phyloP scores from a whole-genome alignment of 53 echinoderm and acorn worm species.

The Holothuria scabra region DNA sequence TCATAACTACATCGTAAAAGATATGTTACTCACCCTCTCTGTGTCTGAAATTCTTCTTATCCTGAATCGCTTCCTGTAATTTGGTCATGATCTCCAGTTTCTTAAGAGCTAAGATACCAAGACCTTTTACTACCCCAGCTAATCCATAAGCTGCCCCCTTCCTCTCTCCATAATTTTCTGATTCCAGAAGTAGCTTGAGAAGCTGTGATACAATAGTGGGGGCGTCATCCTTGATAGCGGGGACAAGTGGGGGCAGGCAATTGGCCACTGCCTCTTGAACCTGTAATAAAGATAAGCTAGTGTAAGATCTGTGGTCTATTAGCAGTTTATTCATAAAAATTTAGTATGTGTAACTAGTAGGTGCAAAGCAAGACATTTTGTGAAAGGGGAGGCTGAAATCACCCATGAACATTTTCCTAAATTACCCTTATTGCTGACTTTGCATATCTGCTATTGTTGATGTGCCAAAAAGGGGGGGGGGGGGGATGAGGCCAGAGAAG shows the following conservation, averaged over 20 bases:
- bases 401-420: too few species aligned
- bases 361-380: too few species aligned
- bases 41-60: slow-evolving; percentile 93
- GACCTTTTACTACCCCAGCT: slow-evolving; percentile 94
- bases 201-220: slow-evolving; percentile 87
- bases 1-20: too few species aligned
- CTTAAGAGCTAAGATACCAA: slow-evolving; percentile 91
- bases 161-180: slow-evolving; percentile 95
- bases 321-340: too few species aligned
- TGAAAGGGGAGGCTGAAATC: too few species aligned
- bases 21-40: slow-evolving; percentile 77
- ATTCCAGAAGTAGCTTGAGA: slow-evolving; percentile 77
- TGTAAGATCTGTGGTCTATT: too few species aligned
- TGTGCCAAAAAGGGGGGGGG: too few species aligned
- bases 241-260: slow-evolving; percentile 94
- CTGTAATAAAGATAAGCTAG: slow-evolving; percentile 34
- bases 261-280: slow-evolving; percentile 98
- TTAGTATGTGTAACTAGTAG: too few species aligned
- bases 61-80: slow-evolving; percentile 90
- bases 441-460: too few species aligned
- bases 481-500: too few species aligned
- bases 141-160: slow-evolving; percentile 96
- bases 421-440: too few species aligned
- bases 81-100: slow-evolving; percentile 92
- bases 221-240: slow-evolving; percentile 92